Conservation (phyloP, 1,140 invertebrate genomes). For the Drosophila nebulosa region DNA sequence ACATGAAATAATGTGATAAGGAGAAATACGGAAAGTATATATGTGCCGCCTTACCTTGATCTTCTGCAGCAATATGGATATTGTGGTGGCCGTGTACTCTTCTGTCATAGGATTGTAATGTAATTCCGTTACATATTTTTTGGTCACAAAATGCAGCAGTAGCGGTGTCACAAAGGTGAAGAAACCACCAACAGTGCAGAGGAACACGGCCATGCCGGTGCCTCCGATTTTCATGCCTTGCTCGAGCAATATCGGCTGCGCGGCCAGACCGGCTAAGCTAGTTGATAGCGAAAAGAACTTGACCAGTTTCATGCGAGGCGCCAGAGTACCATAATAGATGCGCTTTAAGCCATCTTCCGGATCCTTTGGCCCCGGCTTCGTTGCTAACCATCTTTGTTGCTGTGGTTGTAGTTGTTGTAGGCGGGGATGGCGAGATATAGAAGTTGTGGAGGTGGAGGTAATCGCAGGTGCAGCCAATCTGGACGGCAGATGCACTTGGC, state of each 20-base stretch:
- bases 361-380: background rate
- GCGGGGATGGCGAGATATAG: background rate
- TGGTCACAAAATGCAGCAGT: conserved; percentile 90
- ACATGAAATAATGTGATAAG: conserved; percentile 10
- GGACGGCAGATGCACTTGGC: conserved; percentile 1
- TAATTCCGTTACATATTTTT: conserved; percentile 91
- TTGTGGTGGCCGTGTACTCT: conserved; percentile 87
- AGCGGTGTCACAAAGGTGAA: conserved; percentile 92
- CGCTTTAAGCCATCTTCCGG: conserved; percentile 42
- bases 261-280: conserved; percentile 85
- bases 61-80: conserved; percentile 85
- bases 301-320: conserved; percentile 85
- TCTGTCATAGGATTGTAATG: conserved; percentile 85
- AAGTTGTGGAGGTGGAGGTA: background rate
- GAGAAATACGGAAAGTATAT: background rate
- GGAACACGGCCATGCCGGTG: conserved; percentile 83
- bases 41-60: conserved; percentile 83
- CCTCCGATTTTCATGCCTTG: conserved; percentile 83
- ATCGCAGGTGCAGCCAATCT: background rate
- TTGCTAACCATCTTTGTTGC: conserved; percentile 20
- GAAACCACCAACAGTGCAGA: conserved; percentile 87
- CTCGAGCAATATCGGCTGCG: conserved; percentile 88
- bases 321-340: conserved; percentile 86
- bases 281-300: conserved; percentile 92
- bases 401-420: conserved; percentile 14